A percentile compares a stretch with the other conserved stretches of the same genome.
Conservation (phyloP, 2,888 invertebrate genomes). For the Camptogramma bilineatum region DNA sequence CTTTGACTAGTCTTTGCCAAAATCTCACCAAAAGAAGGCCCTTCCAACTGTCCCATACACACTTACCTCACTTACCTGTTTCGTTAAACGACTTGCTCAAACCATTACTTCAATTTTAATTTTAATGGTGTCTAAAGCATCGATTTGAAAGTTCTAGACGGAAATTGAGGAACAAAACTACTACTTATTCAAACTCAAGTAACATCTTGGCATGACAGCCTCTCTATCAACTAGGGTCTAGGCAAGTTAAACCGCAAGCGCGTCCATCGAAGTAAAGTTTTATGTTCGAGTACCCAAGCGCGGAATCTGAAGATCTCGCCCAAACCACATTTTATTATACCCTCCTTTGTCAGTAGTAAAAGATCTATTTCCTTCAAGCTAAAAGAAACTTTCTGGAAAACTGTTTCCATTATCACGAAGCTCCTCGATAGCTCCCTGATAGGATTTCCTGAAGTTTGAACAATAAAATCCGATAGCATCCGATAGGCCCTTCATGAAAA, state of each 20-base stretch:
- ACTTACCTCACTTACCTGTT: too few species aligned
- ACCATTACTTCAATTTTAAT: background rate
- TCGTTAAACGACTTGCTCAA: too few species aligned
- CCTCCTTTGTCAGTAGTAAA: background rate
- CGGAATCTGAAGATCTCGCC: background rate
- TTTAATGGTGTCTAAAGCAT: background rate
- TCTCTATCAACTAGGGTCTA: background rate
- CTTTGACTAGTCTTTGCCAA: too few species aligned
- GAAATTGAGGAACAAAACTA: background rate
- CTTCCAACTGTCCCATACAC: too few species aligned
- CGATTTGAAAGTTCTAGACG: background rate
- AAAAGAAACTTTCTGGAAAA: constrained; percentile 5
- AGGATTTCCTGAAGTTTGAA: constrained; percentile 25
- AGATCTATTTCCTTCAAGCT: background rate
- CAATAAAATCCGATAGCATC: constrained; percentile 25
- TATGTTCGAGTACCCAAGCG: background rate
- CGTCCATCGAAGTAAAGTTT: background rate
- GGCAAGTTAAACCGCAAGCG: background rate
- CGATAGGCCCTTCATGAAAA: constrained; percentile 25
- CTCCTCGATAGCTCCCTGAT: constrained; percentile 5
- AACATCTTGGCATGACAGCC: constrained; percentile 1
- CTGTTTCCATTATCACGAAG: constrained; percentile 12
- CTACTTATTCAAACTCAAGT: background rate
- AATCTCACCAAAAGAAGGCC: background rate
- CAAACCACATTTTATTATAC: background rate